Evolutionary conservation across 2,888 invertebrate genomes (phyloP).

Genomic region (Galerucella pusilla): DNA sequence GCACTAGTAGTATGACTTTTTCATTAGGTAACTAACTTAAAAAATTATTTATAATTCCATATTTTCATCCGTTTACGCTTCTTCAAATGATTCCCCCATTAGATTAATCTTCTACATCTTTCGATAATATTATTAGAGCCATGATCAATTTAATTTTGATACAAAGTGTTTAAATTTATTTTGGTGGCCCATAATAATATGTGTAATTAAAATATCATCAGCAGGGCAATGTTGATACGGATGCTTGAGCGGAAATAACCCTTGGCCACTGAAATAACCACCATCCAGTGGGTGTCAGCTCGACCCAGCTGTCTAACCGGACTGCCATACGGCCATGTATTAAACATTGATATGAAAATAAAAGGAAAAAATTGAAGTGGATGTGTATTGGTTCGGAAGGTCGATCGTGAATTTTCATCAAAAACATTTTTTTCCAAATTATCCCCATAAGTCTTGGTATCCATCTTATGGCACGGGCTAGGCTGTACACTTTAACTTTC

Average conservation of each 20-base stretch:
- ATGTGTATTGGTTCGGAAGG: background rate
- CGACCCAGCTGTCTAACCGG: conserved; percentile 27
- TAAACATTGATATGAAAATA: background rate
- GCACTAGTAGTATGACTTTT: too few relatives aligned
- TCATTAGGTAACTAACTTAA: too few relatives aligned
- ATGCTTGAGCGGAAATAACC: conserved; percentile 31
- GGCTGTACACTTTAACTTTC: too few relatives aligned
- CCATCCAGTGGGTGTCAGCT: conserved; percentile 32
- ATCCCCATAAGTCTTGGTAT: too few relatives aligned
- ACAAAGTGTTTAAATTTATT: conserved; percentile 11
- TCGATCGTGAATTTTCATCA: too few relatives aligned
- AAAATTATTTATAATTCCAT: background rate
- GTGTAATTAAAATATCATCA: conserved; percentile 40
- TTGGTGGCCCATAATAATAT: conserved; percentile 23
- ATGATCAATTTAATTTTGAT: conserved; percentile 5
- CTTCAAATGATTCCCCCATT: background rate
- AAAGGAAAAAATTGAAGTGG: background rate
- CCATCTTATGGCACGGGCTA: too few relatives aligned
- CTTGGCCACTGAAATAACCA: conserved; percentile 22
- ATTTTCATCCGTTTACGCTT: background rate
- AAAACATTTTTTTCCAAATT: too few relatives aligned
- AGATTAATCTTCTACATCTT: conserved; percentile 4
- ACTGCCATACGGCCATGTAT: conserved; percentile 2
- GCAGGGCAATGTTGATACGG: conserved; percentile 28
- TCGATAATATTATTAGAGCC: background rate